phyloP scores from a whole-genome alignment of 2,113 vertebrate genomes.

The Corythoichthys haematopterus region DNA sequence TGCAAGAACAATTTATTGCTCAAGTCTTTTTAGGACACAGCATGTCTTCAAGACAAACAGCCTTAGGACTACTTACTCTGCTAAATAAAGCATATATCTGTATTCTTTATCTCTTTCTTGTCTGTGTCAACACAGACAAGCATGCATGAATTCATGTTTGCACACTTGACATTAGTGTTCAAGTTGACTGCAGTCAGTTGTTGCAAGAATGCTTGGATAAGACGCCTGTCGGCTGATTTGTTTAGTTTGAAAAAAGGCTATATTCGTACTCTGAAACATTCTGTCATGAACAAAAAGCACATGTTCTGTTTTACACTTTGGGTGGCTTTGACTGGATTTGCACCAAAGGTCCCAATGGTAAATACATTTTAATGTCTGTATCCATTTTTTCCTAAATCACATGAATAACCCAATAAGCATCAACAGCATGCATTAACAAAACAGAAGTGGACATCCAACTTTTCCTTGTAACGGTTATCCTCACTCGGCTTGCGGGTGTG shows the following conservation, averaged over 20 bases:
- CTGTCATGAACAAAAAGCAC: conserved; percentile 60
- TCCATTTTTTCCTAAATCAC: too few relatives aligned
- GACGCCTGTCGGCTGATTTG: conserved; percentile 17
- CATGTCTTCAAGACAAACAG: conserved; percentile 8
- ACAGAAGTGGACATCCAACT: too few relatives aligned
- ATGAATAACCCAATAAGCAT: too few relatives aligned
- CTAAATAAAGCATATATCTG: conserved; percentile 20
- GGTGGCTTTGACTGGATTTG: conserved; percentile 9
- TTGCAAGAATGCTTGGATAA: conserved; percentile 22
- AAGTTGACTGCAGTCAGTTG: conserved; percentile 17
- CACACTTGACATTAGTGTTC: conserved; percentile 8
- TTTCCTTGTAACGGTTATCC: too few relatives aligned
- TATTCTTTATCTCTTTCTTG: conserved; percentile 7
- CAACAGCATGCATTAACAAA: too few relatives aligned
- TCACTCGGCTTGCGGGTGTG: too few relatives aligned
- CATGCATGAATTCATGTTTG: not conserved
- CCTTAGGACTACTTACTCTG: conserved; percentile 4
- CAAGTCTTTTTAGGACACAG: conserved; percentile 10
- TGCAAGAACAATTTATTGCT: conserved; percentile 25
- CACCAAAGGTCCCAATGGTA: too few relatives aligned
- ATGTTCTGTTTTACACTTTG: conserved; percentile 53
- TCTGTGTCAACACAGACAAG: conserved; percentile 1
- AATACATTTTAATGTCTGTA: too few relatives aligned
- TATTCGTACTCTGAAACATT: conserved; percentile 57
- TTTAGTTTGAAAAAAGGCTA: conserved; percentile 54